A percentile compares a stretch with the other conserved stretches of the same genome.
phyloP scores from a whole-genome alignment of 2,888 invertebrate genomes.

The Steromphala cineraria region DNA sequence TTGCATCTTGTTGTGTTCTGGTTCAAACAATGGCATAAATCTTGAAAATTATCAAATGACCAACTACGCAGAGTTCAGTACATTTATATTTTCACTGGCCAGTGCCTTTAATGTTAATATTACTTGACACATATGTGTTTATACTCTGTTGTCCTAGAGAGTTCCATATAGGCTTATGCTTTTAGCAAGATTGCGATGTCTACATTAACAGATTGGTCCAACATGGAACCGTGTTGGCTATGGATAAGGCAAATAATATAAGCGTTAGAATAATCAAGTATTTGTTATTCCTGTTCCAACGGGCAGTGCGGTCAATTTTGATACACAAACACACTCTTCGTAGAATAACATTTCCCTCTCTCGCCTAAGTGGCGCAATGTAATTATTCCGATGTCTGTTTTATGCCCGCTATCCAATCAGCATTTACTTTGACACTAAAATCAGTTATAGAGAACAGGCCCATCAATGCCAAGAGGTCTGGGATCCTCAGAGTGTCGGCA shows the following conservation, averaged over 20 bases:
- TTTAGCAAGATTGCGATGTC: not conserved
- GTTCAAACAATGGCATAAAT: too few species aligned
- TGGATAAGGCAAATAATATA: not conserved
- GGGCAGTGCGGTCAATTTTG: not conserved
- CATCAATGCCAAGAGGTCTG: not conserved
- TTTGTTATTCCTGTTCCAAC: not conserved
- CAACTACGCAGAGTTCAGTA: too few species aligned
- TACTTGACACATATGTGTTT: too few species aligned
- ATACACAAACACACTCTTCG: not conserved
- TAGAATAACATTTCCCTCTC: not conserved
- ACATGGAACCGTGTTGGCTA: not conserved
- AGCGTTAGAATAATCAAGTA: not conserved
- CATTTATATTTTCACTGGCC: too few species aligned
- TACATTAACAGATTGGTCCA: not conserved
- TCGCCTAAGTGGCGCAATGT: not conserved
- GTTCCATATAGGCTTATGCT: not conserved
- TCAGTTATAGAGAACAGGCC: not conserved
- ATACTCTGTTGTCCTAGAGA: too few species aligned
- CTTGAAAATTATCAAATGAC: too few species aligned
- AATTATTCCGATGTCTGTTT: not conserved
- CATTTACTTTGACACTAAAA: not conserved
- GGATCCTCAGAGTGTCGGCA: not conserved
- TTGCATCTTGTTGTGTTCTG: too few species aligned
- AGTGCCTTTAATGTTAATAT: too few species aligned
- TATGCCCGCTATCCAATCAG: not conserved